These are phyloP conservation scores for Schmidtea mediterranea DNA, from an alignment of 1,140 invertebrate species.

Conservation along the genomic window DNA sequence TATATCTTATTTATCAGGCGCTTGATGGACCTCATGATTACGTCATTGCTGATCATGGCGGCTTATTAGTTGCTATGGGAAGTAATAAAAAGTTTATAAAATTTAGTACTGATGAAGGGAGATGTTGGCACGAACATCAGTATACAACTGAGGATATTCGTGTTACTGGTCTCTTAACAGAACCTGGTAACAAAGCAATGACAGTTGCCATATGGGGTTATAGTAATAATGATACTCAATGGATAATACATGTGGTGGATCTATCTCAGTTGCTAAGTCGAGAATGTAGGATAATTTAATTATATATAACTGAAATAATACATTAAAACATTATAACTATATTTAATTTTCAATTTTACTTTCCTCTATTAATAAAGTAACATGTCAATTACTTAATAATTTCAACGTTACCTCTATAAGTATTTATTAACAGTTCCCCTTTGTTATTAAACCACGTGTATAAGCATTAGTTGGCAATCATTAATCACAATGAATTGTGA, in stretches of 20 bases:
- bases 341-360: no score
- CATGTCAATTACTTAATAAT: no score
- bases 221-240: slow-evolving; percentile 11
- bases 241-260: slow-evolving; percentile 18
- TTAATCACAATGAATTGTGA: no score
- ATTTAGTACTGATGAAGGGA: slow-evolving; percentile 21
- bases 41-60: slow-evolving; percentile 23
- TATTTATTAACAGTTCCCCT: no score
- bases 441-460: no score
- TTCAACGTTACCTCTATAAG: no score
- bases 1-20: slow-evolving; percentile 15
- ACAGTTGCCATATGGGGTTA: slow-evolving; percentile 50
- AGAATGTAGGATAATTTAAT: slow-evolving; percentile 13
- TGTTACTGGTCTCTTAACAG: slow-evolving; percentile 46
- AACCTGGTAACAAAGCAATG: slow-evolving; percentile 25
- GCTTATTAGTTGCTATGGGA: slow-evolving; percentile 25
- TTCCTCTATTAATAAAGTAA: no score
- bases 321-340: no score
- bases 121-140: slow-evolving; percentile 22
- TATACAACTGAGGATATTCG: slow-evolving; percentile 38
- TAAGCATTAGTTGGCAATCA: no score
- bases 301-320: neutral
- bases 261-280: slow-evolving; percentile 14
- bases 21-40: slow-evolving; percentile 21
- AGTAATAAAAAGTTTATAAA: slow-evolving; percentile 48